Evolutionary conservation across 2,888 invertebrate species (phyloP).

Genomic region (Holacanthella duospinosa): DNA sequence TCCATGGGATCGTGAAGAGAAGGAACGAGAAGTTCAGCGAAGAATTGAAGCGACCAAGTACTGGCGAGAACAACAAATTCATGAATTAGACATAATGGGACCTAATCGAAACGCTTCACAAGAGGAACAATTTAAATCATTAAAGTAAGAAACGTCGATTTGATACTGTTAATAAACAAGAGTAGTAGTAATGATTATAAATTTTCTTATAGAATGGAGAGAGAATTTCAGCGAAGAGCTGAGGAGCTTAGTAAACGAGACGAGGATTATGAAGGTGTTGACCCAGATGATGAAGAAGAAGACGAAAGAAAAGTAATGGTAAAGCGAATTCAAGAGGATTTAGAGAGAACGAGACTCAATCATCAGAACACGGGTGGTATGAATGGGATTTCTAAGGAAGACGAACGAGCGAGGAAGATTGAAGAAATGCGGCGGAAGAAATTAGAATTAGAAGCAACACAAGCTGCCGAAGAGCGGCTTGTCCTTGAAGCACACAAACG

Average conservation of each 20-base stretch:
- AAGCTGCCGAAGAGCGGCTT: conserved; percentile 44
- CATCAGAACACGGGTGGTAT: conserved; percentile 12
- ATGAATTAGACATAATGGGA: conserved; percentile 57
- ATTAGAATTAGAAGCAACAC: conserved; percentile 48
- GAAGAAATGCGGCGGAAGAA: conserved; percentile 50
- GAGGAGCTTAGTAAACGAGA: conserved; percentile 58
- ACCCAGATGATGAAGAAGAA: conserved; percentile 47
- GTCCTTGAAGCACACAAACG: conserved; percentile 44
- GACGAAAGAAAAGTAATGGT: conserved; percentile 42
- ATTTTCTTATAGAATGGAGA: conserved; percentile 53
- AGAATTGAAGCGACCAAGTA: conserved; percentile 63
- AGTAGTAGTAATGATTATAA: not conserved
- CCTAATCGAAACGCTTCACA: conserved; percentile 64
- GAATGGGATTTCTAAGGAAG: conserved; percentile 28
- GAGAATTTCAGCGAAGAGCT: conserved; percentile 85
- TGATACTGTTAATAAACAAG: not conserved
- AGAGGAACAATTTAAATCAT: conserved; percentile 75
- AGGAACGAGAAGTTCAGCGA: conserved; percentile 56
- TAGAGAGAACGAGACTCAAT: conserved; percentile 41
- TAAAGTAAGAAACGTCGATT: conserved; percentile 44
- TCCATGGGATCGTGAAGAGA: conserved; percentile 89
- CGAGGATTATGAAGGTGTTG: conserved; percentile 58
- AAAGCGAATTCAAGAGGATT: conserved; percentile 43
- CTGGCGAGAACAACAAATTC: conserved; percentile 78
- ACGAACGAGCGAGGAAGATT: conserved; percentile 45